phyloP scores from a whole-genome alignment of 2,797 vertebrate genomes.

The Eupleurogrammus muticus region DNA sequence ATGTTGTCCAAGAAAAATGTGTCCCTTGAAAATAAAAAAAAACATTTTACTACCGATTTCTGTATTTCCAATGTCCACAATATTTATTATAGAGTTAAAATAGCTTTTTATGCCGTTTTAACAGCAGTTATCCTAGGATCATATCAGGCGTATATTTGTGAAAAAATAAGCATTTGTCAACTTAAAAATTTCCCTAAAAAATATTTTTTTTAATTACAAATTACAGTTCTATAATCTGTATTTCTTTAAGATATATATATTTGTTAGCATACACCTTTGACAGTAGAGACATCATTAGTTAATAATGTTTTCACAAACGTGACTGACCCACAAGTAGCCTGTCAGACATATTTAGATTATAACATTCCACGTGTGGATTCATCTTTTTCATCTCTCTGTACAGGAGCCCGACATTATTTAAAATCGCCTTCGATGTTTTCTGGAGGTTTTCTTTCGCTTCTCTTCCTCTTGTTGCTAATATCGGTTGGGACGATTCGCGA shows the following conservation, averaged over 20 bases:
- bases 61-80: no score
- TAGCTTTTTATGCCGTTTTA: no score
- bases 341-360: constrained; percentile 5
- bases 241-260: neutral
- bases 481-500: constrained; percentile 35
- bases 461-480: constrained; percentile 45
- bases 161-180: constrained; percentile 31
- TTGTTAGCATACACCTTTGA: neutral
- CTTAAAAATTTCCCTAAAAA: neutral
- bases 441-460: constrained; percentile 28
- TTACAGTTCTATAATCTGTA: neutral
- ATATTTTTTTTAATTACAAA: neutral
- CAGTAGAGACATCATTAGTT: neutral
- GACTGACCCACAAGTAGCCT: no score
- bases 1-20: neutral
- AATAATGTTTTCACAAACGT: no score
- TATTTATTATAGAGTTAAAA: no score
- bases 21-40: no score
- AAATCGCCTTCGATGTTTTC: constrained; percentile 38
- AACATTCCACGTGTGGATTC: constrained; percentile 20
- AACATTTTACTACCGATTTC: no score
- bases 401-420: constrained; percentile 19
- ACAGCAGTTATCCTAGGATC: no score
- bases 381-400: constrained; percentile 34
- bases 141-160: neutral